A percentile compares a stretch with the other conserved stretches of the same genome.
Evolutionary conservation across 1,140 invertebrate species (phyloP).

Genomic region (Bemisia tabaci): DNA sequence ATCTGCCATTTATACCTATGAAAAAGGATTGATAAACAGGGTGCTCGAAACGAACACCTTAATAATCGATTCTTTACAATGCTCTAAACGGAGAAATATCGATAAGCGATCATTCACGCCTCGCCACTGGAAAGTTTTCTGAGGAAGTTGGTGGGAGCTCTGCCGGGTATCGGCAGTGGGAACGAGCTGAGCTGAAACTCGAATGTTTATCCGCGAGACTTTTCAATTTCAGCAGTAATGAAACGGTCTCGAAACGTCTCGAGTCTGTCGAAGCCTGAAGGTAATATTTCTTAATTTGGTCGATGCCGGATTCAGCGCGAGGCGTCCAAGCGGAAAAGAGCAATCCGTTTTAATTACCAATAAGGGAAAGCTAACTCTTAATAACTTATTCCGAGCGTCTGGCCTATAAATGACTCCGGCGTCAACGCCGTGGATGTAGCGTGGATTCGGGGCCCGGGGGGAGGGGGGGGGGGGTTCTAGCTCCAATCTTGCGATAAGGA

Average conservation of each 20-base stretch:
- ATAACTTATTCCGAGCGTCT: neutral
- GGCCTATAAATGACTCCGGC: neutral
- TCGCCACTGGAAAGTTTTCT: no score
- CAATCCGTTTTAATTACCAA: neutral
- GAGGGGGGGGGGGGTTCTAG: neutral
- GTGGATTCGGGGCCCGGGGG: neutral
- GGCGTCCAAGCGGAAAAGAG: neutral
- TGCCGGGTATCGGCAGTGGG: no score
- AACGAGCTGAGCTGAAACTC: no score
- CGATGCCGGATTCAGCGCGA: neutral
- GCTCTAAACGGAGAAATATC: no score
- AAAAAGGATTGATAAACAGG: no score
- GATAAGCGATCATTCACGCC: no score
- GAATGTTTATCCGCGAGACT: no score
- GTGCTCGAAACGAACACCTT: no score
- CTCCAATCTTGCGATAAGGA: neutral
- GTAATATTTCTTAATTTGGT: neutral
- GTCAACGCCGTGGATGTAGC: neutral
- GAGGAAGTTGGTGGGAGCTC: no score
- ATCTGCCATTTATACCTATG: no score
- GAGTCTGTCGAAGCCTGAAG: neutral
- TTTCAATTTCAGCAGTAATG: neutral
- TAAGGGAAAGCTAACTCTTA: neutral
- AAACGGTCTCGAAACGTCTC: neutral
- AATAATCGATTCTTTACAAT: no score